phyloP scores from a whole-genome alignment of 2,113 vertebrate species.

The Sinocyclocheilus grahami region DNA sequence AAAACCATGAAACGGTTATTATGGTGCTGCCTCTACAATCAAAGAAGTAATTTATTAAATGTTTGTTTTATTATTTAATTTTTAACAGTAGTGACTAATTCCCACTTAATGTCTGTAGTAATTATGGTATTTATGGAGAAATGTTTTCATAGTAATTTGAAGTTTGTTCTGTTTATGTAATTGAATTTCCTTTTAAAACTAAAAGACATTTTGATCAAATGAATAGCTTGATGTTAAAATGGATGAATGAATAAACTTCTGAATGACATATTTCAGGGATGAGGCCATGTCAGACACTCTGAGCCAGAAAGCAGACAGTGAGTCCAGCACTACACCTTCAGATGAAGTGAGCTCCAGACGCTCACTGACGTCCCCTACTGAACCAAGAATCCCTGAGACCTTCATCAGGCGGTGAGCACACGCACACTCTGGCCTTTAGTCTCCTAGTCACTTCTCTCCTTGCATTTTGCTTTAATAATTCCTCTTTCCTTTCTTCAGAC shows the following conservation, averaged over 20 bases:
- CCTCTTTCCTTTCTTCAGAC: constrained; percentile 45
- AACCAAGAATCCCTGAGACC: constrained; percentile 83
- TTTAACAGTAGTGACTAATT: not conserved
- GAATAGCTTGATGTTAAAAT: not conserved
- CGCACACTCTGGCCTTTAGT: not conserved
- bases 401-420: constrained; percentile 83
- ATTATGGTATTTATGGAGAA: not conserved
- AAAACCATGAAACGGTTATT: no score
- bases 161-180: not conserved
- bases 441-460: not conserved
- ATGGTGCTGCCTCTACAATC: no score
- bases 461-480: not conserved
- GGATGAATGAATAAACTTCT: not conserved
- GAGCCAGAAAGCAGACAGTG: constrained; percentile 92
- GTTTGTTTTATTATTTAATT: not conserved
- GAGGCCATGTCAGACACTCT: constrained; percentile 90
- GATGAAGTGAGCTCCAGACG: constrained; percentile 73
- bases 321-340: constrained; percentile 64
- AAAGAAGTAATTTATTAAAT: no score
- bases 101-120: not conserved
- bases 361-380: constrained; percentile 91
- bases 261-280: constrained; percentile 75
- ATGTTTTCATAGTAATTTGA: not conserved
- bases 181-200: not conserved
- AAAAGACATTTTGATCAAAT: not conserved